Conservation (phyloP, 2,113 vertebrate genomes). For the Lanius ludovicianus region DNA sequence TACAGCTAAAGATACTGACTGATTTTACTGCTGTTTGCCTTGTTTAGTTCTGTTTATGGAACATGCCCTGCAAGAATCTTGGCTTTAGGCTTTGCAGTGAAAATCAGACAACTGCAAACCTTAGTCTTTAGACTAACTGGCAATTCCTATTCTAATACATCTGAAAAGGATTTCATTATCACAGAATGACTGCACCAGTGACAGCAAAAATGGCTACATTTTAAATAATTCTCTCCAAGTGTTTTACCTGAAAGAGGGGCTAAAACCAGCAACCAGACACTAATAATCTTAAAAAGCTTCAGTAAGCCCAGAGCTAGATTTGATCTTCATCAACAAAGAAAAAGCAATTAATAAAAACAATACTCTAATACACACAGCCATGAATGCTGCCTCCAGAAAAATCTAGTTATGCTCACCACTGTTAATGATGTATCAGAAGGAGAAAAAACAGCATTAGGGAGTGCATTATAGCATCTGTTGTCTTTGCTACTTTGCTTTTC, state of each 20-base stretch:
- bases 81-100: not conserved
- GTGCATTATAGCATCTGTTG: not conserved
- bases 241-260: not conserved
- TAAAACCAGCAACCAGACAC: not conserved
- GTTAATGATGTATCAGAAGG: not conserved
- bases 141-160: not conserved
- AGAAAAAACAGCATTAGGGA: not conserved
- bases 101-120: not conserved
- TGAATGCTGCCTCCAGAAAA: constrained; percentile 26
- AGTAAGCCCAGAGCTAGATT: not conserved
- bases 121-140: not conserved
- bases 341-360: constrained; percentile 16
- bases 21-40: not conserved
- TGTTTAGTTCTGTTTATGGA: not conserved
- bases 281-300: not conserved
- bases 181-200: not conserved
- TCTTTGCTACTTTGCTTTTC: not conserved
- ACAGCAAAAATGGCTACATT: not conserved
- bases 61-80: not conserved
- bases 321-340: constrained; percentile 11
- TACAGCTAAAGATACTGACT: not conserved
- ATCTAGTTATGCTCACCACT: not conserved
- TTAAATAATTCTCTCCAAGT: not conserved
- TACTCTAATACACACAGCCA: not conserved
- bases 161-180: not conserved